Percentiles rank a stretch among this genome's conserved stretches.
Conservation (phyloP, 2,888 invertebrate species). For the Brachylomia viminalis region DNA sequence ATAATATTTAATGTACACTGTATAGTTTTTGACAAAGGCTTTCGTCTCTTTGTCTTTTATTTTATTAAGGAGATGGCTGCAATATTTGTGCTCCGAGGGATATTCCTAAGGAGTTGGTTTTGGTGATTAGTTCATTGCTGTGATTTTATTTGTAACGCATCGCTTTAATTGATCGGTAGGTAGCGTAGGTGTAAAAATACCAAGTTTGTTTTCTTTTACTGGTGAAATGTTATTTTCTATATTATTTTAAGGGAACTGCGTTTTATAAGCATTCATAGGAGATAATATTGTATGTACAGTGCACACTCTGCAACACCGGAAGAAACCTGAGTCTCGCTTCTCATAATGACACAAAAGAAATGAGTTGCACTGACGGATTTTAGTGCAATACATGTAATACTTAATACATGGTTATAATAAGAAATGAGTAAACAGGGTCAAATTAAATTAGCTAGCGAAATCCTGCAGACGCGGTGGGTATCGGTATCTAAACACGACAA, state of each 20-base stretch:
- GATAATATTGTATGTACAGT: not conserved
- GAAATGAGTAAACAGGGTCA: not conserved
- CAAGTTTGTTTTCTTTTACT: not conserved
- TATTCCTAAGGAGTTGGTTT: constrained; percentile 8
- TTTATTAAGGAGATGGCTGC: constrained; percentile 14
- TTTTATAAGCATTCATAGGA: not conserved
- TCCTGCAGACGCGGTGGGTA: too few species aligned
- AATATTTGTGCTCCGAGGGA: constrained; percentile 35
- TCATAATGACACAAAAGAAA: not conserved
- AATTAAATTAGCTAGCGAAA: too few species aligned
- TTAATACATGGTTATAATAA: not conserved
- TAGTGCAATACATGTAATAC: not conserved
- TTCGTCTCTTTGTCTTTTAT: constrained; percentile 29
- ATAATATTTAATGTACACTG: constrained; percentile 59
- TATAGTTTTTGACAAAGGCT: constrained; percentile 54
- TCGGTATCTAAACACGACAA: too few species aligned
- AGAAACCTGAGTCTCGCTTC: not conserved
- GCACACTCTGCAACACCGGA: not conserved
- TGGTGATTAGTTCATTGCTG: not conserved
- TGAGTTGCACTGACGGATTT: not conserved
- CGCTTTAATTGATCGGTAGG: not conserved
- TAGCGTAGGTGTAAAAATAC: not conserved
- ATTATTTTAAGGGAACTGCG: not conserved
- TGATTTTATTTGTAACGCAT: not conserved
- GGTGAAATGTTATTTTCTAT: not conserved